Evolutionary conservation across 2,113 vertebrate genomes (phyloP).

Genomic region (Triplophysa dalaica): DNA sequence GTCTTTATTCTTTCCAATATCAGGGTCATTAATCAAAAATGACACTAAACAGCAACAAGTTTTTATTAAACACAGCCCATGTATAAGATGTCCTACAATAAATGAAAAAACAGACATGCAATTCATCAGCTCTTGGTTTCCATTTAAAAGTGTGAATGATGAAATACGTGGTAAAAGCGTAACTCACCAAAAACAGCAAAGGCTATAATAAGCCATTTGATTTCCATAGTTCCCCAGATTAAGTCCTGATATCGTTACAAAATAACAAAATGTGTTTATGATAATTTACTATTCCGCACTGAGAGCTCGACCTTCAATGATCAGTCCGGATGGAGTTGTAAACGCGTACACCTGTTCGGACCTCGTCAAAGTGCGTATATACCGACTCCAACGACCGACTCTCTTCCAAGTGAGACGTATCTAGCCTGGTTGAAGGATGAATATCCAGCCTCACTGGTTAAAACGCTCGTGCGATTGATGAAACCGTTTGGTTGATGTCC

Average conservation of each 20-base stretch:
- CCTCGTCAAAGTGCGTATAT: slow-evolving; percentile 3
- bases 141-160: slow-evolving; percentile 4
- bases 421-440: background rate
- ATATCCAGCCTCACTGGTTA: slow-evolving; percentile 1
- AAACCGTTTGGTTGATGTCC: background rate
- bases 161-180: slow-evolving; percentile 9
- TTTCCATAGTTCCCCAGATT: slow-evolving; percentile 67
- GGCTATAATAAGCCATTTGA: slow-evolving; percentile 67
- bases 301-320: background rate
- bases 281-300: slow-evolving; percentile 22
- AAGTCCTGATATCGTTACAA: background rate
- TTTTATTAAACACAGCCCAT: background rate
- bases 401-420: background rate
- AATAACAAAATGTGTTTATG: background rate
- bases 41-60: background rate
- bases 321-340: background rate
- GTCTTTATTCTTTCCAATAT: slow-evolving; percentile 10
- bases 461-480: background rate
- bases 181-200: slow-evolving; percentile 72
- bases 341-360: slow-evolving; percentile 30
- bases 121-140: background rate
- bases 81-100: background rate
- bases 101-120: background rate
- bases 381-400: slow-evolving; percentile 18
- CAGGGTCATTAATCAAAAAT: background rate